phyloP scores from a whole-genome alignment of 2,113 vertebrate species.

The Cebidichthys violaceus region DNA sequence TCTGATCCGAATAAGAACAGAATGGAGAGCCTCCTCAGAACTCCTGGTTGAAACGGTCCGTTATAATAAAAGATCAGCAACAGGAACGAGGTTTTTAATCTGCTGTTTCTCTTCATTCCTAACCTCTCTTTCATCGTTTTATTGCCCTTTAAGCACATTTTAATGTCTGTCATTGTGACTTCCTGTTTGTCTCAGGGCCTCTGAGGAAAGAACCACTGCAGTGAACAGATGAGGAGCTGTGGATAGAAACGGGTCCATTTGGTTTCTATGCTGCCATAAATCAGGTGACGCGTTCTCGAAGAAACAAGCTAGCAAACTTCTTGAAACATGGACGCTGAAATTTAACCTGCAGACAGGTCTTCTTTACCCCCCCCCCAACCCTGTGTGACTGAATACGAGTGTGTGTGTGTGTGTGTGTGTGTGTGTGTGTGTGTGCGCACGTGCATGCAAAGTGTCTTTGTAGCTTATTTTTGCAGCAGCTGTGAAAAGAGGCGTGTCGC shows the following conservation, averaged over 20 bases:
- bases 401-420: conserved; percentile 48
- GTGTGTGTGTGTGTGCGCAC: conserved; percentile 44
- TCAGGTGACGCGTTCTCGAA: no score
- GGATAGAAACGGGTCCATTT: background rate
- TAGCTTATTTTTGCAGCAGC: conserved; percentile 79
- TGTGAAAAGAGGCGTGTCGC: conserved; percentile 57
- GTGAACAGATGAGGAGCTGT: conserved; percentile 52
- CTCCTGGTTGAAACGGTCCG: conserved; percentile 19
- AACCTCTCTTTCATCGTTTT: background rate
- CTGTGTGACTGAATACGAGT: conserved; percentile 6
- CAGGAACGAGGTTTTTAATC: background rate
- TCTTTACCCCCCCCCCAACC: background rate
- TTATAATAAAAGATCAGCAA: background rate
- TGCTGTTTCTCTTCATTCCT: background rate
- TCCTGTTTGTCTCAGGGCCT: no score
- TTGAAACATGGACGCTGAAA: conserved; percentile 24
- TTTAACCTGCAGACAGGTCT: conserved; percentile 9
- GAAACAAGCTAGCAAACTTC: no score
- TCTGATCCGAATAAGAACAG: background rate
- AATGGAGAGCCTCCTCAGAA: background rate
- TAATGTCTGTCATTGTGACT: background rate
- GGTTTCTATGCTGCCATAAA: background rate
- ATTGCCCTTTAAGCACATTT: background rate
- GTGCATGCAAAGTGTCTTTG: conserved; percentile 52
- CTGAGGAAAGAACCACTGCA: conserved; percentile 15